Evolutionary conservation across 2,113 vertebrate genomes (phyloP), one percentile per base, ranked within the genome.

Genomic region (Aspidoscelis tigris): DNA sequence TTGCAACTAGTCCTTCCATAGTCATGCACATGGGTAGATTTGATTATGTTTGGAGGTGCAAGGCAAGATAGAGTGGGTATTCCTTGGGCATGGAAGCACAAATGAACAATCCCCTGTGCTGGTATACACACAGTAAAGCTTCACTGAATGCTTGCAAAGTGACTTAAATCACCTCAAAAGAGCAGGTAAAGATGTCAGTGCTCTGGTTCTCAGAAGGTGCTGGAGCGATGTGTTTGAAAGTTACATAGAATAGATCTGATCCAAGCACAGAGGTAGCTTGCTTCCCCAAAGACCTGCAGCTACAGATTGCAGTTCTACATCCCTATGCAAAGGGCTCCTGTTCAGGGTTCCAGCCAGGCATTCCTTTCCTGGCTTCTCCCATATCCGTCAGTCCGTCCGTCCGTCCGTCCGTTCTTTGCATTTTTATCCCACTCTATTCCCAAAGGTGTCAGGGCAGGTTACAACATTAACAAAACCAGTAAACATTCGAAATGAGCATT

Each of bases 1-100:
- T 90, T 90, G 88, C 88, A 80, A 84, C 88, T 82, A 86, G 89
- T 78, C 85, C 91, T 88, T 86, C 84, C 68, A 93, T 93, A 89
- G 86, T 82, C 85, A 88, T 53, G 91, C 72, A 82, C 22, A 86
- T 85, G 78, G 89, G 90, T 90, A 91, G 89, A 95, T 91, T 91
- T 91, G 88, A 90, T 95, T 93, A 89, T 83, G 87, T 90, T 82
- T 78, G 75, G 71, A 1, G 3, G 87, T 74, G 61, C 0, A 0
- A 39, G 16, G 68, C 82, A 85, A 74, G 80, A 71, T 65, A 80
- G 89, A 44, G 18, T 12, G 74, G 41, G 55, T 81, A 90, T 83
- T 86, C 76, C 85, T 76, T 39, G 78, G 0, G 71, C 85, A 83
- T 26, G 68, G 65, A 66, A 82, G 80, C 75, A 89, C 43, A 81